A percentile compares a stretch with the other conserved stretches of the same genome.
phyloP scores from a whole-genome alignment of 2,113 vertebrate species.

The Acrocephalus kingi region DNA sequence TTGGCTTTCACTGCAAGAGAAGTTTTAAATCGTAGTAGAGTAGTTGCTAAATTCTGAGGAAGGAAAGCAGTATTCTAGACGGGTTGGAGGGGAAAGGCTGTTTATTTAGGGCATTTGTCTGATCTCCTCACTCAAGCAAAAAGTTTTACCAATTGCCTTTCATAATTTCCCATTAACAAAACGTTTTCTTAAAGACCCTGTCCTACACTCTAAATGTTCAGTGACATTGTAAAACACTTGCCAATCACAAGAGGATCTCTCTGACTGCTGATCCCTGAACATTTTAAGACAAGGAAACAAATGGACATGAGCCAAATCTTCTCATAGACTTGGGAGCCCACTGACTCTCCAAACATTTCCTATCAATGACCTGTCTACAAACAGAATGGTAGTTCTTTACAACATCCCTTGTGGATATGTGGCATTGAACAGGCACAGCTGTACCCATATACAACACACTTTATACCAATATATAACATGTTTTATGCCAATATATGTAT shows the following conservation, averaged over 20 bases:
- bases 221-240: not conserved
- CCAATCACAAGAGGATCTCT: not conserved
- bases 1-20: not conserved
- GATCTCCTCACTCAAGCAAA: not conserved
- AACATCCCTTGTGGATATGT: not conserved
- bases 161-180: not conserved
- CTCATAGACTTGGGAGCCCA: not conserved
- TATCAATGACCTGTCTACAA: not conserved
- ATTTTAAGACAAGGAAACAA: not conserved
- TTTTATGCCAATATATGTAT: not conserved
- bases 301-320: not conserved
- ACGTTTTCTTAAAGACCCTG: not conserved
- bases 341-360: not conserved
- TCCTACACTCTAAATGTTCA: not conserved
- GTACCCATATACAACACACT: not conserved
- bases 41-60: not conserved
- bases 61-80: not conserved
- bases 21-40: not conserved
- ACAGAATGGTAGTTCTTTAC: not conserved
- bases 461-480: not conserved
- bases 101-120: not conserved
- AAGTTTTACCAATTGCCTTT: not conserved
- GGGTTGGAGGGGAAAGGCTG: not conserved
- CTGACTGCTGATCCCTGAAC: not conserved
- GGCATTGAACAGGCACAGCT: not conserved